phyloP scores from a whole-genome alignment of 2,888 invertebrate genomes.

The Dryobotodes eremita region DNA sequence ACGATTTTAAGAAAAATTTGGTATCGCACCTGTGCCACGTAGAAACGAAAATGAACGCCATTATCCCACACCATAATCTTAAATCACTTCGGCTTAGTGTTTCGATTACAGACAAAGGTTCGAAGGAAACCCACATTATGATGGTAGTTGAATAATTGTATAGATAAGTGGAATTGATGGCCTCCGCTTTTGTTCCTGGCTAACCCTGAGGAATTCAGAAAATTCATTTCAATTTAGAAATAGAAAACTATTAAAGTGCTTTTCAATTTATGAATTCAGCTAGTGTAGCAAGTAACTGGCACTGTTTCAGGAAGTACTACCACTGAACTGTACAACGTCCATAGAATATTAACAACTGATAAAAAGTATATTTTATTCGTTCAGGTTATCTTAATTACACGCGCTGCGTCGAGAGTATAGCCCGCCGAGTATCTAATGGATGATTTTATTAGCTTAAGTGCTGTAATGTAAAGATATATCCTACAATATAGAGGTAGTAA shows the following conservation, averaged over 20 bases:
- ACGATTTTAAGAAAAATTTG: constrained; percentile 85
- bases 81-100: constrained; percentile 90
- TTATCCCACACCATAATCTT: constrained; percentile 90
- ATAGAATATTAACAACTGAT: constrained; percentile 59
- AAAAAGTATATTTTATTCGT: constrained; percentile 54
- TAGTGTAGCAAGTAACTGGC: constrained; percentile 5
- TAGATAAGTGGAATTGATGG: constrained; percentile 88
- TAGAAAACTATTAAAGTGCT: constrained; percentile 16
- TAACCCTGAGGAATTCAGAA: constrained; percentile 52
- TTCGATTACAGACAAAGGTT: constrained; percentile 90
- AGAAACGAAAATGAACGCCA: constrained; percentile 86
- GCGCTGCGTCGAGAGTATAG: constrained; percentile 24
- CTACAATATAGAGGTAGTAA: constrained; percentile 12
- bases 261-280: constrained; percentile 11
- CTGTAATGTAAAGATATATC: constrained; percentile 38
- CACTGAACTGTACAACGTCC: constrained; percentile 28
- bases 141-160: constrained; percentile 89
- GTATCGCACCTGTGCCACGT: constrained; percentile 85
- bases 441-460: constrained; percentile 55
- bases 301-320: constrained; percentile 28
- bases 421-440: constrained; percentile 43
- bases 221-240: constrained; percentile 28
- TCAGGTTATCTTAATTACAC: constrained; percentile 52
- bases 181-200: constrained; percentile 70
- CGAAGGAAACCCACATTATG: constrained; percentile 89